Base-by-base conservation (phyloP, 2,113 vertebrate species). In the Tichodroma muraria region DNA sequence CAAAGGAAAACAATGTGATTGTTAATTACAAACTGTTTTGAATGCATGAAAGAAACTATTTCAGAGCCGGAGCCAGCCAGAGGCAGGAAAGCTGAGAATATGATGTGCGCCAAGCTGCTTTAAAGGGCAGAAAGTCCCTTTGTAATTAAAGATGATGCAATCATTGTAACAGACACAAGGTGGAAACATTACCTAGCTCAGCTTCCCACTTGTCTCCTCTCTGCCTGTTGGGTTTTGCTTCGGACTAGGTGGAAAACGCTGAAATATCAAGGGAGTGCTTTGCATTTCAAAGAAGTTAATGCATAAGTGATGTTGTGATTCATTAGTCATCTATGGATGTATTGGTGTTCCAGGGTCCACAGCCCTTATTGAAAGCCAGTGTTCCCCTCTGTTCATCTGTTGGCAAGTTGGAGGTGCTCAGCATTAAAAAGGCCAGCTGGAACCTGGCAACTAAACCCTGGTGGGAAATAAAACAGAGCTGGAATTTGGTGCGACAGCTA, bases 111-210 rank as follows among this genome's bases (percentile, higher is more conserved):
- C 0, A 5, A 70, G 69, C 81, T 68, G 76, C 56, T 91, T 95
- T 71, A 94, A 93, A 94, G 83, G 88, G 85, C 81, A 91, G 90
- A 79, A 94, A 95, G 93, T 78, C 86, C 93, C 80, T 6, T 42
- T 91, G 91, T 94, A 95, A 97, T 97, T 95, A 95, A 95, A 50
- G 88, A 71, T 88, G 91, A 95, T 96, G 95, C 82, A 92, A 89
- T 91, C 88, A 19, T 78, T 59, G 27, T 59, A 76, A 76, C 80
- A 94, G 93, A 94, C 91, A n/a, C 82, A 81, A 95, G 87, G 91
- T 88, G 93, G 94, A 96, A 97, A 92, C 10, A 4, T 92, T 93
- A 89, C 81, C 54, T 76, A 72, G 64, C 77, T 61, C 22, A 61
- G 56, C 66, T 91, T 90, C 78, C 86, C 66, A 35, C 54, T 78